Evolutionary conservation across 1,140 invertebrate species (phyloP).

Genomic region (Condylostylus longicornis): DNA sequence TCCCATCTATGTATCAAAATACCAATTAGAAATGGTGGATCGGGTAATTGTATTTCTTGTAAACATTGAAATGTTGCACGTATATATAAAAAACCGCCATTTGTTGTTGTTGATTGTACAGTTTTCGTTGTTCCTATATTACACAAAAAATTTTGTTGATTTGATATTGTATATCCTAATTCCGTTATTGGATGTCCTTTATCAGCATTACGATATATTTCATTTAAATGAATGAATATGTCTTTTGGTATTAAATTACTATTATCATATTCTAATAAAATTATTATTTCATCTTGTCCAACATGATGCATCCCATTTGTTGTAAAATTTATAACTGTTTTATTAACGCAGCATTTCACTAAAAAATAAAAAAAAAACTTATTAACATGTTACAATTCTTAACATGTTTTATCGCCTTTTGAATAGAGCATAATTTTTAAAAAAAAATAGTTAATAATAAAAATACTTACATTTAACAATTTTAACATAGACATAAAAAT

Average conservation of each 20-base stretch:
- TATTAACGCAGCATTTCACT: constrained; percentile 75
- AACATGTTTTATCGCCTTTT: not conserved
- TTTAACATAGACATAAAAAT: constrained; percentile 63
- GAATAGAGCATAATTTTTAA: not conserved
- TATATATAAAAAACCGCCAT: constrained; percentile 73
- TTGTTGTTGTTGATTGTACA: constrained; percentile 67
- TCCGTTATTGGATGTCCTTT: constrained; percentile 57
- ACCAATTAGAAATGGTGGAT: constrained; percentile 62
- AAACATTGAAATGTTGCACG: constrained; percentile 71
- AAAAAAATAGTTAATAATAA: constrained; percentile 4
- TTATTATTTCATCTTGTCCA: constrained; percentile 73
- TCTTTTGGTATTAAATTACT: constrained; percentile 58
- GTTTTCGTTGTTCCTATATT: too few species aligned
- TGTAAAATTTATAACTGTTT: constrained; percentile 65
- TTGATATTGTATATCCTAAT: constrained; percentile 50
- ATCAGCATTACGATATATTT: constrained; percentile 60
- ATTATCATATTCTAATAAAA: constrained; percentile 58
- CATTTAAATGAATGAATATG: constrained; percentile 59
- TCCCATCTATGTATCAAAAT: constrained; percentile 77
- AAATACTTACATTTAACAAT: constrained; percentile 54
- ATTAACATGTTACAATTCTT: not conserved
- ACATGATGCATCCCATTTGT: constrained; percentile 65
- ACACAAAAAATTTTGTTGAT: constrained; percentile 47
- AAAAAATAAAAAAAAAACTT: constrained; percentile 26
- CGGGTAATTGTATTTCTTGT: constrained; percentile 57